Conservation (phyloP, 1,140 invertebrate genomes). For the Sminthurinus signatus region DNA sequence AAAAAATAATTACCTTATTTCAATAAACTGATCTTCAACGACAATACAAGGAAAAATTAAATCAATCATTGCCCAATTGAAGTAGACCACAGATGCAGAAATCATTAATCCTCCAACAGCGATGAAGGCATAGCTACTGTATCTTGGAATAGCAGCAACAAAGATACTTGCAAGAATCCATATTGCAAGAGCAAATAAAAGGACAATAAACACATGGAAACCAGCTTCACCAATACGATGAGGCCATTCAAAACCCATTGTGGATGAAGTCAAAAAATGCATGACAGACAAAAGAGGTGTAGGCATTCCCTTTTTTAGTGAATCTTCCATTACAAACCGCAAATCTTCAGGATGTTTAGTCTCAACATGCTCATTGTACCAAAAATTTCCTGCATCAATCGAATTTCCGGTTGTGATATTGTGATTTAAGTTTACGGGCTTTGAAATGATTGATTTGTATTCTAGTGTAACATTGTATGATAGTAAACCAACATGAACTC, state of each 20-base stretch:
- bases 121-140: conserved; percentile 36
- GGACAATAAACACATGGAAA: conserved; percentile 31
- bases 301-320: conserved; percentile 27
- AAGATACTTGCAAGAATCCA: conserved; percentile 31
- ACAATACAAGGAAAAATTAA: conserved; percentile 33
- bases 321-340: conserved; percentile 18
- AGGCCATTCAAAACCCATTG: conserved; percentile 33
- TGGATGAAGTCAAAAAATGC: conserved; percentile 25
- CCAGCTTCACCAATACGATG: conserved; percentile 35
- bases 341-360: conserved; percentile 27
- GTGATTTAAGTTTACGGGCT: too few relatives aligned
- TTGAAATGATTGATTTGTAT: neutral
- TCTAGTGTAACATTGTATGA: conserved; percentile 33
- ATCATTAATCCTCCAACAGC: conserved; percentile 31
- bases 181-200: conserved; percentile 27
- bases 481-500: conserved; percentile 33
- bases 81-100: conserved; percentile 28
- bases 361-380: conserved; percentile 35
- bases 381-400: conserved; percentile 6
- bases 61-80: conserved; percentile 31
- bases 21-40: conserved; percentile 29
- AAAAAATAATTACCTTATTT: conserved; percentile 37
- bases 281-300: conserved; percentile 32
- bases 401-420: too few relatives aligned
- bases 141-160: conserved; percentile 34